Conservation (phyloP, 2,797 vertebrate species). For the Glossophaga mutica region DNA sequence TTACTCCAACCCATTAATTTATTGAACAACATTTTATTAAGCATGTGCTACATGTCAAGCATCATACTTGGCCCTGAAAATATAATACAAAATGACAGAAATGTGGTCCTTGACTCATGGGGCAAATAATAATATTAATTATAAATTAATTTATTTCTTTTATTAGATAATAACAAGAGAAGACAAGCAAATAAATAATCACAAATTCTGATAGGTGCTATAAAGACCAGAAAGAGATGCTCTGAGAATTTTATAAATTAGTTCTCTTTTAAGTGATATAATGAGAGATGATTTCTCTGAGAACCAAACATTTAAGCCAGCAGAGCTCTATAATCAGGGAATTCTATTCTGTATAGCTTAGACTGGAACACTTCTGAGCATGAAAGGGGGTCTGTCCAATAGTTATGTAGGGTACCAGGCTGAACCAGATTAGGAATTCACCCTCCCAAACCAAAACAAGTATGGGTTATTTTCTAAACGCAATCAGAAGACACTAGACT, state of each 20-base stretch:
- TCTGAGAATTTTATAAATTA: background rate
- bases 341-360: background rate
- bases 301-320: background rate
- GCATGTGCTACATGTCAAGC: background rate
- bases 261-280: background rate
- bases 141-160: background rate
- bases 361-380: background rate
- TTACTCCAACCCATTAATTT: background rate
- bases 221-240: background rate
- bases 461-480: background rate
- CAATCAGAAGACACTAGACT: background rate
- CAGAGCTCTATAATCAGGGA: background rate
- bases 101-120: background rate
- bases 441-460: background rate
- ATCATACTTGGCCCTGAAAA: background rate
- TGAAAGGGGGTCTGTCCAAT: background rate
- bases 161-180: background rate
- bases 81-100: background rate
- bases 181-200: background rate
- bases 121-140: constrained; percentile 17
- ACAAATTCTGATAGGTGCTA: background rate
- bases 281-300: background rate
- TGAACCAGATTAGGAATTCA: no score
- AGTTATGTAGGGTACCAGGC: background rate
- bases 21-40: background rate